Evolutionary conservation across 2,797 vertebrate genomes (phyloP).

Genomic region (Simalia tracyae): DNA sequence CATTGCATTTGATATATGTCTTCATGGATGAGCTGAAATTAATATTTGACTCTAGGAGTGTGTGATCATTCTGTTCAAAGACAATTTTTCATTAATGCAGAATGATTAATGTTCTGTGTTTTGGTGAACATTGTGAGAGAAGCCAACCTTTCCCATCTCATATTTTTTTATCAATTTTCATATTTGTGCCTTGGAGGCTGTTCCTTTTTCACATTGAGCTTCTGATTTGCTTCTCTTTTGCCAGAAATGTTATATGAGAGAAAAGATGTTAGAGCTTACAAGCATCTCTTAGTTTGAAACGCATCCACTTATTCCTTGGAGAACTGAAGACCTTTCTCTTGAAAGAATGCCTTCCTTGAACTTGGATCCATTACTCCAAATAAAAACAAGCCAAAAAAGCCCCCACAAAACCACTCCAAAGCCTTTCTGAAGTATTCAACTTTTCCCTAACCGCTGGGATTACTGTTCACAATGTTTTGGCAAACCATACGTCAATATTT

Average conservation of each 20-base stretch:
- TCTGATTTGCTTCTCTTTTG: conserved; percentile 29
- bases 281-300: not conserved
- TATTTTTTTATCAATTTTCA: conserved; percentile 25
- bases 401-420: not conserved
- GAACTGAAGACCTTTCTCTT: conserved; percentile 45
- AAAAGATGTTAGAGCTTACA: conserved; percentile 15
- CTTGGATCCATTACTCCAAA: not conserved
- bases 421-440: conserved; percentile 22
- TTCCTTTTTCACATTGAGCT: conserved; percentile 16
- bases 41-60: not conserved
- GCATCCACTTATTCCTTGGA: conserved; percentile 3
- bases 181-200: conserved; percentile 33
- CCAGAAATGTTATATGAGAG: conserved; percentile 21
- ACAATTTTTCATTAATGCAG: conserved; percentile 40
- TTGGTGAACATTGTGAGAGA: conserved; percentile 34
- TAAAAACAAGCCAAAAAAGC: not conserved
- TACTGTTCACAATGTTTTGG: conserved; percentile 33
- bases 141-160: conserved; percentile 34
- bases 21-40: not conserved
- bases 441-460: conserved; percentile 18
- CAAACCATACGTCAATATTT: conserved; percentile 1
- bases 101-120: conserved; percentile 35
- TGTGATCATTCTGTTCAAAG: conserved; percentile 24
- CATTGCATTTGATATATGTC: not conserved
- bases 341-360: conserved; percentile 15